phyloP scores from a whole-genome alignment of 2,797 vertebrate genomes.

The Semotilus atromaculatus region DNA sequence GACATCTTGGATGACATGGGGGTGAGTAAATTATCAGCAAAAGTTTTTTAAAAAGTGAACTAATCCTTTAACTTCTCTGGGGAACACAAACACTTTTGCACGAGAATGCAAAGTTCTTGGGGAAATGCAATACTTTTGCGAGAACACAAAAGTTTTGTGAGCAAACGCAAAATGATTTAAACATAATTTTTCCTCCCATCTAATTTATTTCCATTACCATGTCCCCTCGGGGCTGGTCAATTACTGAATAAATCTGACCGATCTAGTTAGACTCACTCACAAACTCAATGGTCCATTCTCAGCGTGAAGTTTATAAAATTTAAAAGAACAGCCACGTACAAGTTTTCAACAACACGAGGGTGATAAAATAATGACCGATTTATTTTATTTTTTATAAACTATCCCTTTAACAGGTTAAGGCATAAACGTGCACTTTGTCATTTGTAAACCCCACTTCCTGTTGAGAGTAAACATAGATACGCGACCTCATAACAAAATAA shows the following conservation, averaged over 20 bases:
- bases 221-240: neutral
- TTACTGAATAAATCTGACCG: neutral
- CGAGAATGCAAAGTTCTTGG: neutral
- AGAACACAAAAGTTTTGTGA: neutral
- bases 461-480: neutral
- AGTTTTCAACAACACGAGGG: neutral
- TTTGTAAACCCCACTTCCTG: slow-evolving; percentile 6
- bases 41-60: no score
- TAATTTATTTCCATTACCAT: neutral
- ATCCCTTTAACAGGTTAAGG: neutral
- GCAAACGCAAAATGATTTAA: neutral
- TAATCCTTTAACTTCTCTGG: neutral
- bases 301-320: neutral
- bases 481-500: neutral
- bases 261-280: neutral
- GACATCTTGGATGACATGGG: no score
- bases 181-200: neutral
- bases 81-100: neutral
- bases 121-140: neutral
- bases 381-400: neutral
- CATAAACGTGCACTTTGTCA: neutral
- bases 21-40: no score
- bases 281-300: neutral
- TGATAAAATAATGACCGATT: neutral
- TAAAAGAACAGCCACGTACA: neutral